A percentile compares a stretch with the other conserved stretches of the same genome.
Evolutionary conservation across 2,888 invertebrate species (phyloP).

Genomic region (Pheosia tremula): DNA sequence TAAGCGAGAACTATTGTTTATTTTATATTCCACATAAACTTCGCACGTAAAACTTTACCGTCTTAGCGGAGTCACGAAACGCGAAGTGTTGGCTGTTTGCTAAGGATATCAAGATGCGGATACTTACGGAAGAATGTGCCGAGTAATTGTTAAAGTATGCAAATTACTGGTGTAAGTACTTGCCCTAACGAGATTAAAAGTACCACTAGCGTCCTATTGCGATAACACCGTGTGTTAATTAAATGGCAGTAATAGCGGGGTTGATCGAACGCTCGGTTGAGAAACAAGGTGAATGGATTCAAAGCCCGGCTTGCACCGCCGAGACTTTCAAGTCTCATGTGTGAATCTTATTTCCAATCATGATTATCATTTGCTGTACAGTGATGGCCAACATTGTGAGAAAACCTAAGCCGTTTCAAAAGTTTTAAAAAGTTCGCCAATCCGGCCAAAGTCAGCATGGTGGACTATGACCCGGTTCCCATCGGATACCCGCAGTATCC

Average conservation of each 20-base stretch:
- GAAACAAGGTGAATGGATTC: too few relatives aligned
- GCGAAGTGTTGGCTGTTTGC: conserved; percentile 33
- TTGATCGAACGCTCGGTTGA: too few relatives aligned
- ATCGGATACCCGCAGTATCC: too few relatives aligned
- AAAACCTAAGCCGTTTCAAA: too few relatives aligned
- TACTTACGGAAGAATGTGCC: conserved; percentile 65
- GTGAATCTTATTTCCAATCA: too few relatives aligned
- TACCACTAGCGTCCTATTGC: conserved; percentile 39
- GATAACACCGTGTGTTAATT: conserved; percentile 67
- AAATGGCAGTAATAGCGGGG: conserved; percentile 21
- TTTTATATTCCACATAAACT: conserved; percentile 17
- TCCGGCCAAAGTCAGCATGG: too few relatives aligned
- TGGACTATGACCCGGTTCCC: too few relatives aligned
- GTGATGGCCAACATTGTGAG: too few relatives aligned
- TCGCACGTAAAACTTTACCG: conserved; percentile 15
- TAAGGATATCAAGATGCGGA: conserved; percentile 41
- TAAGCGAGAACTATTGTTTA: conserved; percentile 4
- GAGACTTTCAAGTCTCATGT: too few relatives aligned
- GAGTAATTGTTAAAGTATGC: conserved; percentile 77
- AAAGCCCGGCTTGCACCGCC: too few relatives aligned
- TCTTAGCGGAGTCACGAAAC: conserved; percentile 32
- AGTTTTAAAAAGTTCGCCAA: too few relatives aligned
- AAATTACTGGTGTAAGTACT: conserved; percentile 53
- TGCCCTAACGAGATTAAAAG: conserved; percentile 37
- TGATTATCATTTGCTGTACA: too few relatives aligned